These are phyloP conservation scores for Bungarus multicinctus DNA, from an alignment of 2,113 vertebrate genomes.

Conservation along the genomic window DNA sequence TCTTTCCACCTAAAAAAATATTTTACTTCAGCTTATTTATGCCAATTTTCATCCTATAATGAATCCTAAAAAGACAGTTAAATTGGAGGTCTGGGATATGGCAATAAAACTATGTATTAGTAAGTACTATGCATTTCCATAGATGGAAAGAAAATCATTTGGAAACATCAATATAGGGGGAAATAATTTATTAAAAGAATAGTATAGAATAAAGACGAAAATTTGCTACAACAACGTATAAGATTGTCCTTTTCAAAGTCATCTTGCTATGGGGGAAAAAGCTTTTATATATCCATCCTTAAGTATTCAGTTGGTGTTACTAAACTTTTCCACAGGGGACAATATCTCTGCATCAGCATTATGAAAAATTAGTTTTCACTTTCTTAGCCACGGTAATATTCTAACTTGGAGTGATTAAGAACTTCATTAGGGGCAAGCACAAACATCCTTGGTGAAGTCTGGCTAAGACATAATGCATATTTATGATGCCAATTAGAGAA, in stretches of 20 bases:
- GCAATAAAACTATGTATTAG: background rate
- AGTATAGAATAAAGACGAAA: background rate
- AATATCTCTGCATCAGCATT: background rate
- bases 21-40: background rate
- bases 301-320: background rate
- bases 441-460: background rate
- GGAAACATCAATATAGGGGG: background rate
- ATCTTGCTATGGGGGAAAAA: background rate
- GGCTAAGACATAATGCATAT: conserved; percentile 51
- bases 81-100: background rate
- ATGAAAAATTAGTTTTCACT: background rate
- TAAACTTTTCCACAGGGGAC: background rate
- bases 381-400: background rate
- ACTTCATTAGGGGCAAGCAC: conserved; percentile 27
- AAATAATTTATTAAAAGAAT: background rate
- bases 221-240: background rate
- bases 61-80: background rate
- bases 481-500: conserved; percentile 61
- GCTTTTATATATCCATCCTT: background rate
- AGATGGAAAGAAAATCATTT: background rate
- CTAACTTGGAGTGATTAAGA: conserved; percentile 17
- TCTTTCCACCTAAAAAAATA: background rate
- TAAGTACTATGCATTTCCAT: background rate
- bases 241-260: background rate
- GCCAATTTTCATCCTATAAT: background rate